Conservation (phyloP, 2,113 vertebrate genomes). For the Chloropsis cyanopogon region DNA sequence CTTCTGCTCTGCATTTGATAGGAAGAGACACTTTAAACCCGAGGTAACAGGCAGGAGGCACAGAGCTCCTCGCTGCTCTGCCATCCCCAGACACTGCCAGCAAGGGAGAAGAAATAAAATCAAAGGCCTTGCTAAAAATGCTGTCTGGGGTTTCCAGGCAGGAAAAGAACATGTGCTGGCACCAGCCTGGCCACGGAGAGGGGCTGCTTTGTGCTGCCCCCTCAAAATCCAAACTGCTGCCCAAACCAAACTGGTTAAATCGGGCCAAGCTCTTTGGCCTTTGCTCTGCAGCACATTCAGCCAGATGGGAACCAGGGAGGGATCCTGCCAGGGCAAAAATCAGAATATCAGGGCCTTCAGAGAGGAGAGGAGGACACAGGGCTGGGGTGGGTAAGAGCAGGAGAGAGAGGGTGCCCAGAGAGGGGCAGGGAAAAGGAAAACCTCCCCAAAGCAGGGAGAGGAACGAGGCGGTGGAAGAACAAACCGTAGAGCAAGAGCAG, state of each 20-base stretch:
- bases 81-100: neutral
- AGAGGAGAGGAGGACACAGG: neutral
- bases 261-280: neutral
- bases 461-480: neutral
- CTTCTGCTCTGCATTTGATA: constrained; percentile 49
- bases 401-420: neutral
- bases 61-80: constrained; percentile 16
- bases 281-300: neutral
- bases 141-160: constrained; percentile 20
- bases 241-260: neutral
- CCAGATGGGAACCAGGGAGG: neutral
- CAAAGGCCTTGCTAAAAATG: neutral
- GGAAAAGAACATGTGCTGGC: neutral
- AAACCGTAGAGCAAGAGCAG: neutral
- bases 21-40: constrained; percentile 53
- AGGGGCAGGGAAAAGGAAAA: neutral
- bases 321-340: neutral
- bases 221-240: neutral
- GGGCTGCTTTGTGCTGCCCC: neutral
- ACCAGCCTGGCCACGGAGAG: neutral
- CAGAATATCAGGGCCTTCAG: neutral
- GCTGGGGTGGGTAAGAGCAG: neutral
- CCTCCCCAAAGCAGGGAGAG: neutral
- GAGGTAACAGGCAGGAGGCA: constrained; percentile 50
- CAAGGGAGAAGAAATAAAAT: neutral